Evolutionary conservation across 2,113 vertebrate species (phyloP).

Genomic region (Caloenas nicobarica): DNA sequence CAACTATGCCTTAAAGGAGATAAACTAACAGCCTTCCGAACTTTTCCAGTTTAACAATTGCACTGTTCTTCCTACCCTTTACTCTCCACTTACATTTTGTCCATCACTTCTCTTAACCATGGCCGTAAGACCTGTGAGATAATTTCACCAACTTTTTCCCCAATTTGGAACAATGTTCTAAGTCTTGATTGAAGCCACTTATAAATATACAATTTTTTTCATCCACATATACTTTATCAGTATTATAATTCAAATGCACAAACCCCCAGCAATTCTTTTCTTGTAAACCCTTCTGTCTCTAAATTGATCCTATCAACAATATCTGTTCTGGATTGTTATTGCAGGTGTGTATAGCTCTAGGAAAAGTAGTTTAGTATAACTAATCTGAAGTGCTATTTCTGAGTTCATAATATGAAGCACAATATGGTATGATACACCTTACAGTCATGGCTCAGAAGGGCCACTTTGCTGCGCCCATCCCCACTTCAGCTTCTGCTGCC

Average conservation of each 20-base stretch:
- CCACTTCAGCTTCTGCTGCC: background rate
- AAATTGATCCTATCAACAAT: background rate
- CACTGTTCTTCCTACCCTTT: background rate
- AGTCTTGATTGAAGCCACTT: background rate
- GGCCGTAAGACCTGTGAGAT: background rate
- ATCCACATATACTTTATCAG: background rate
- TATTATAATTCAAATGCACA: background rate
- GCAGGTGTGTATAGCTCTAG: background rate
- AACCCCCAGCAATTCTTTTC: background rate
- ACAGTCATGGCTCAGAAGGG: background rate
- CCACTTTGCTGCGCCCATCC: background rate
- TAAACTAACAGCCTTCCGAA: background rate
- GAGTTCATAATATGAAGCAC: background rate
- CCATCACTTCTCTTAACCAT: background rate
- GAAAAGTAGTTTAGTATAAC: background rate
- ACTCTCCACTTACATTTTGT: background rate
- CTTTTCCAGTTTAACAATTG: background rate
- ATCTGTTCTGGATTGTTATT: background rate
- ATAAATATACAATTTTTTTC: background rate
- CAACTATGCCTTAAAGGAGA: background rate
- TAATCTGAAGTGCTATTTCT: background rate
- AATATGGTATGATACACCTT: accelerated
- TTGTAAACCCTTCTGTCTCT: background rate
- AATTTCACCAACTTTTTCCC: background rate
- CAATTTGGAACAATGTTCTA: background rate